Evolutionary conservation across 2,113 vertebrate genomes (phyloP).

Genomic region (human (Homo sapiens)): GRCh38 chr17:42374001-42374500

Average conservation of each 20-base stretch:
- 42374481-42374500: too few relatives aligned
- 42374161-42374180: neutral
- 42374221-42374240: neutral
- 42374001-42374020: neutral
- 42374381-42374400: too few relatives aligned
- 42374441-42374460: too few relatives aligned
- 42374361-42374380: too few relatives aligned
- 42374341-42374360: too few relatives aligned
- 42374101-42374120: slow-evolving; percentile 2
- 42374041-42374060: slow-evolving; percentile 31
- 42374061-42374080: neutral
- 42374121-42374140: neutral
- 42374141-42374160: slow-evolving; percentile 4
- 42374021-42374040: slow-evolving; percentile 30
- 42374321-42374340: neutral
- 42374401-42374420: too few relatives aligned
- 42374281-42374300: slow-evolving; percentile 37
- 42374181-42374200: neutral
- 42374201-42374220: neutral
- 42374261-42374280: neutral
- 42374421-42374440: too few relatives aligned
- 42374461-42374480: too few relatives aligned
- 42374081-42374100: neutral
- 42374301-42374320: neutral
- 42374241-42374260: neutral